These are phyloP conservation scores for Paramuricea clavata DNA, from an alignment of 92 coral and sea anemone species.

Conservation along the genomic window DNA sequence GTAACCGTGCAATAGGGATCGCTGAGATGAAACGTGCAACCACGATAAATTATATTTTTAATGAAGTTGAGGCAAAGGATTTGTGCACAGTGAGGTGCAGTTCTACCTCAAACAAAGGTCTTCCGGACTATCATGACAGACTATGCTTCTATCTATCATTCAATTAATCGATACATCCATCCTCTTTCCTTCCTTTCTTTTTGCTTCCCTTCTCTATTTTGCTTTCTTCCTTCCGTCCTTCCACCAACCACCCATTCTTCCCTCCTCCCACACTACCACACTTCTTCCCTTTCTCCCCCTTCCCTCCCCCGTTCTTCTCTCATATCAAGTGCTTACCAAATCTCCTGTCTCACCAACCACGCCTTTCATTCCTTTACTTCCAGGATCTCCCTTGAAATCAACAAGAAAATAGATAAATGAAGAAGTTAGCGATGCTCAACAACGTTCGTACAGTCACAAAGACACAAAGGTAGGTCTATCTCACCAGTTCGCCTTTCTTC, in stretches of 20 bases:
- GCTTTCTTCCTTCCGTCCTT: not conserved
- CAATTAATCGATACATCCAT: not conserved
- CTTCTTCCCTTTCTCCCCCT: not conserved
- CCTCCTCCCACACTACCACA: not conserved
- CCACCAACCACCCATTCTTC: not conserved
- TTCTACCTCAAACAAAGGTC: too few species aligned
- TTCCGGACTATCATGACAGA: too few species aligned
- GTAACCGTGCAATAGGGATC: too few species aligned
- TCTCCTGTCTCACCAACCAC: slow-evolving; percentile 84
- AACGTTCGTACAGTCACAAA: not conserved
- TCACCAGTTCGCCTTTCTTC: slow-evolving; percentile 29
- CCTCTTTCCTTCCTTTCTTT: not conserved
- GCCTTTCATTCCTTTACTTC: slow-evolving; percentile 78
- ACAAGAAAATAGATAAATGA: not conserved
- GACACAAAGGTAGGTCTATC: not conserved
- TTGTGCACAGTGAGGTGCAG: too few species aligned
- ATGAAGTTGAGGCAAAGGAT: too few species aligned
- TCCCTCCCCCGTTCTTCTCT: not conserved
- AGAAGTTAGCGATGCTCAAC: too few species aligned
- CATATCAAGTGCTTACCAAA: slow-evolving; percentile 68
- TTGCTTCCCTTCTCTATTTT: not conserved
- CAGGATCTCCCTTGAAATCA: slow-evolving; percentile 69
- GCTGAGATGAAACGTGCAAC: too few species aligned
- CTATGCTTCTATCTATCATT: not conserved
- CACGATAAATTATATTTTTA: too few species aligned